phyloP scores from a whole-genome alignment of 2,888 invertebrate species.

The Deilephila elpenor region DNA sequence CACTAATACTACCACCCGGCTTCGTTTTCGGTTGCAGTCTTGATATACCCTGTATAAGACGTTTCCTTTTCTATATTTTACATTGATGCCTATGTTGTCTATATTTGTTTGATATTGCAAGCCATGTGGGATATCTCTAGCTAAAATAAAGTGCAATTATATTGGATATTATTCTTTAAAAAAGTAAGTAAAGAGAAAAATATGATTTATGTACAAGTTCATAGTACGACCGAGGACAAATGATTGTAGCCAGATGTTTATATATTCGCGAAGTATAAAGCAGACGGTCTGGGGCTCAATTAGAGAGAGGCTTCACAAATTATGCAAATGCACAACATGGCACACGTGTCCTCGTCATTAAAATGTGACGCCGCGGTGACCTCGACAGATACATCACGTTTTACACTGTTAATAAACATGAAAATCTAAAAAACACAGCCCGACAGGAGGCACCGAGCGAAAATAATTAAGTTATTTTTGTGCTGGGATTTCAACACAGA shows the following conservation, averaged over 20 bases:
- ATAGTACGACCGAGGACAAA: not conserved
- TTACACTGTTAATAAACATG: slow-evolving; percentile 44
- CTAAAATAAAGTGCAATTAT: not conserved
- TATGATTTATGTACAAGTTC: not conserved
- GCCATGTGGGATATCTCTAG: not conserved
- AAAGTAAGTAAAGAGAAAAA: not conserved
- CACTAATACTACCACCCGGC: too few relatives aligned
- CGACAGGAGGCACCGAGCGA: slow-evolving; percentile 22
- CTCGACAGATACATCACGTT: slow-evolving; percentile 45
- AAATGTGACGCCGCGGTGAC: slow-evolving; percentile 59
- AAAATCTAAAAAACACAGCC: slow-evolving; percentile 36
- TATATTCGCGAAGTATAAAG: slow-evolving; percentile 16
- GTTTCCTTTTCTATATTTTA: too few relatives aligned
- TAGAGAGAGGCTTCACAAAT: slow-evolving; percentile 58
- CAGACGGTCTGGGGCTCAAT: slow-evolving; percentile 43
- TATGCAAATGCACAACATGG: slow-evolving; percentile 58
- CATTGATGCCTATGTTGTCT: not conserved
- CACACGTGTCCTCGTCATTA: slow-evolving; percentile 60
- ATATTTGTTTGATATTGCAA: not conserved
- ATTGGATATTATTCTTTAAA: not conserved
- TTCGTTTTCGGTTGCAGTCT: too few relatives aligned
- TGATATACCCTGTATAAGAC: too few relatives aligned
- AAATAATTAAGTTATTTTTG: slow-evolving; percentile 35
- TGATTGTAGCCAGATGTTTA: not conserved
- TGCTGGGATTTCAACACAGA: slow-evolving; percentile 22